Conservation (phyloP, 1,140 invertebrate species). For the Bombus pascuorum region DNA sequence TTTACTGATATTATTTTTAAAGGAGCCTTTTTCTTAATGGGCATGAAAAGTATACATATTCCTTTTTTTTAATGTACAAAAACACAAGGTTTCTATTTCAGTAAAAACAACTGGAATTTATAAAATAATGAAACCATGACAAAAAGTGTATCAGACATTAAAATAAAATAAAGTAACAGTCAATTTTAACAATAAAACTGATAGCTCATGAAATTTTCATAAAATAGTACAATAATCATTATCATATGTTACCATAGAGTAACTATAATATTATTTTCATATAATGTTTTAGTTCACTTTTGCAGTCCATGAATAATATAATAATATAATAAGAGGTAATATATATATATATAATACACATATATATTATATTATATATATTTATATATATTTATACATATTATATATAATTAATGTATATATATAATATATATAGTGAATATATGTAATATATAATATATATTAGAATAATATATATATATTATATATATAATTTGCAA, state of each 20-base stretch:
- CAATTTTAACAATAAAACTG: constrained; percentile 73
- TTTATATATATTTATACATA: constrained; percentile 13
- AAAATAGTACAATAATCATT: constrained; percentile 73
- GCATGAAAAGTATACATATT: constrained; percentile 14
- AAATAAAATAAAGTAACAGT: constrained; percentile 67
- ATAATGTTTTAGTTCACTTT: constrained; percentile 67
- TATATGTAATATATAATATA: constrained; percentile 67
- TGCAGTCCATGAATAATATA: constrained; percentile 72
- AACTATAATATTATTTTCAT: constrained; percentile 71
- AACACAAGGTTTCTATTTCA: constrained; percentile 22
- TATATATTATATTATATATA: constrained; percentile 49
- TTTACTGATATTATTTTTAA: constrained; percentile 36
- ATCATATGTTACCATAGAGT: constrained; percentile 66
- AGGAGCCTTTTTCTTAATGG: constrained; percentile 18
- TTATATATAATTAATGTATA: constrained; percentile 46
- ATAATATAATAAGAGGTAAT: constrained; percentile 67
- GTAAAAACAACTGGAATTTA: constrained; percentile 39
- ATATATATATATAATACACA: constrained; percentile 31
- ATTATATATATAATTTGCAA: constrained; percentile 63
- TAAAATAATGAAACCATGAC: constrained; percentile 31
- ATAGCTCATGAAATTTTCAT: constrained; percentile 70
- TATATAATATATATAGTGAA: constrained; percentile 54
- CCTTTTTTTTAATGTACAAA: constrained; percentile 37
- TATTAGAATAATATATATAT: constrained; percentile 3
- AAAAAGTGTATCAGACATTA: constrained; percentile 57